Evolutionary conservation across 2,888 invertebrate species (phyloP).

Genomic region (Antitype chi): DNA sequence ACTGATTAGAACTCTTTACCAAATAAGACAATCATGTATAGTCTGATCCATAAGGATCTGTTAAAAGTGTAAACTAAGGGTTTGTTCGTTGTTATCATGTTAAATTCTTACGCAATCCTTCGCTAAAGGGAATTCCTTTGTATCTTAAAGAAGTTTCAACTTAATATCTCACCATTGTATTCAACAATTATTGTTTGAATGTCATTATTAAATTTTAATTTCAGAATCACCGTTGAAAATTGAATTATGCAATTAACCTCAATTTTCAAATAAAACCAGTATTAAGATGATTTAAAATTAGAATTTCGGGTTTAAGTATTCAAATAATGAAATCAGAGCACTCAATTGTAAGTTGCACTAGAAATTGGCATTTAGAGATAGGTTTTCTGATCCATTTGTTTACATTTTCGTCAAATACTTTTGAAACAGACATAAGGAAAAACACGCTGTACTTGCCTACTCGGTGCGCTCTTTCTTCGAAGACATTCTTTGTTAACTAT

Average conservation of each 20-base stretch:
- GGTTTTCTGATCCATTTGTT: not conserved
- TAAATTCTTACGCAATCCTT: not conserved
- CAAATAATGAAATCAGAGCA: not conserved
- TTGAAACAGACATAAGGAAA: not conserved
- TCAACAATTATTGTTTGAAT: not conserved
- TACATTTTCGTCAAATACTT: not conserved
- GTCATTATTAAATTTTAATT: not conserved
- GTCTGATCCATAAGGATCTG: not conserved
- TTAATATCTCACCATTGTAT: not conserved
- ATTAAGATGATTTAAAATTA: not conserved
- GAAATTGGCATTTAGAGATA: not conserved
- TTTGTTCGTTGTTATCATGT: not conserved
- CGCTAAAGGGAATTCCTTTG: not conserved
- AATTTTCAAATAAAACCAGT: not conserved
- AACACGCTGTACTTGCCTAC: not conserved
- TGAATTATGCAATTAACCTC: not conserved
- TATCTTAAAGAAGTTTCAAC: too few relatives aligned
- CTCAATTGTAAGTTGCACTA: not conserved
- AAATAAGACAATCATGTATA: not conserved
- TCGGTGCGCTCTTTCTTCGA: conserved; percentile 18
- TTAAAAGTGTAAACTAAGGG: not conserved
- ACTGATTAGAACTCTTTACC: not conserved
- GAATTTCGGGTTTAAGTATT: not conserved
- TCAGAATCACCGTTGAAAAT: not conserved
- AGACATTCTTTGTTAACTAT: conserved; percentile 31